Conservation (phyloP, 2,797 vertebrate species). For the Argyrosomus regius region DNA sequence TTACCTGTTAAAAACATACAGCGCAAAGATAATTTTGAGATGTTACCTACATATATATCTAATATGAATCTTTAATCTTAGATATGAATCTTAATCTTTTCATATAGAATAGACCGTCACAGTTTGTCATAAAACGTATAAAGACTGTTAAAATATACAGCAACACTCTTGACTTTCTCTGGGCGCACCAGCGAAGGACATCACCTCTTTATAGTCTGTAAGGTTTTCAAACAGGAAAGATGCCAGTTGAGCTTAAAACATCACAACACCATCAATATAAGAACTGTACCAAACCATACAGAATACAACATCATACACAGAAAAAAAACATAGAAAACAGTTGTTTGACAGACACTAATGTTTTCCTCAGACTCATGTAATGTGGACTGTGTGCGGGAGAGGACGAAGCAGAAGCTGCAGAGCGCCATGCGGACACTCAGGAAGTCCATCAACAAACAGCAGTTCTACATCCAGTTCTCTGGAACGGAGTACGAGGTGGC, state of each 20-base stretch:
- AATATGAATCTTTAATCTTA: not conserved
- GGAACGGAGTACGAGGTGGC: constrained; percentile 95
- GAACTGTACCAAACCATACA: not conserved
- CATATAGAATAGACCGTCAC: too few species aligned
- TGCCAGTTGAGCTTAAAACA: not conserved
- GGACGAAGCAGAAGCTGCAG: constrained; percentile 92
- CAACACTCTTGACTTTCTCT: too few species aligned
- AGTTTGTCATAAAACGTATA: too few species aligned
- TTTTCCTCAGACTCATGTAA: constrained; percentile 89
- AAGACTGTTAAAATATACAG: too few species aligned
- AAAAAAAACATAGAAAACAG: not conserved
- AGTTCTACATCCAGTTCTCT: constrained; percentile 95
- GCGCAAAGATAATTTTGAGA: not conserved
- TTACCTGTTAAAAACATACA: not conserved
- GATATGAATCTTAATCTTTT: too few species aligned
- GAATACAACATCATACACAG: not conserved
- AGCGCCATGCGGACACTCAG: constrained; percentile 92
- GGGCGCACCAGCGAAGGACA: too few species aligned
- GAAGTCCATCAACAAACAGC: constrained; percentile 96
- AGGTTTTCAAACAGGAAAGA: not conserved
- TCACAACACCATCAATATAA: not conserved
- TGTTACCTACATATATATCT: not conserved
- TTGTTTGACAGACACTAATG: not conserved
- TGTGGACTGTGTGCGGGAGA: constrained; percentile 90
- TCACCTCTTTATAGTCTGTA: not conserved